Evolutionary conservation across 2,797 vertebrate genomes (phyloP), one percentile per base, ranked within the genome.

Genomic region (Aldrovandia affinis): DNA sequence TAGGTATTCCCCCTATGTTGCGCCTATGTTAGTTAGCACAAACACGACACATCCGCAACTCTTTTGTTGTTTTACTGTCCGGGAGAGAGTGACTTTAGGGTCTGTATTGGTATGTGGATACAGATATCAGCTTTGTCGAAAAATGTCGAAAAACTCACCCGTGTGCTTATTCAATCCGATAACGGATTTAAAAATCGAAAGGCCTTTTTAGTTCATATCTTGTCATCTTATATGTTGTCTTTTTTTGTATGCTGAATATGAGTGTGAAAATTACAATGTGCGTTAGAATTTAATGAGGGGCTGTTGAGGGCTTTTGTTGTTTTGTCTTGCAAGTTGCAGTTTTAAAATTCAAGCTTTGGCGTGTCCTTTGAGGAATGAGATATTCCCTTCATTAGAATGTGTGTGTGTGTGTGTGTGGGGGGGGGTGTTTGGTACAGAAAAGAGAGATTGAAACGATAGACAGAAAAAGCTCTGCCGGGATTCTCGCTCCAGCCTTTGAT

Each of bases 401-500:
- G n/a, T n/a, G n/a, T n/a, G n/a, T n/a, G n/a, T n/a, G n/a, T n/a
- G n/a, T n/a, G n/a, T n/a, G n/a, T n/a, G 28, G 12, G 63, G 33
- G 14, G 36, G 30, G 44, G 2, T 44, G 20, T 44, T 73, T 73
- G 68, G 36, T n/a, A 80, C 28, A 59, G 36, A 52, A n/a, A 39
- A 44, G 65, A 12, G 47, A 50, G 9, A 52, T 39, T 28, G 81
- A 68, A n/a, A 54, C 55, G 18, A 57, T 57, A 57, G 18, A 57
- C 18, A 14, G 55, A 36, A n/a, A 73, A 81, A 28, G 36, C 52
- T 8, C 42, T 73, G 33, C 30, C 25, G 44, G 59, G 65, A 28
- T 9, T 68, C 75, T n/a, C 52, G 65, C 10, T 30, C 8, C 33
- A 20, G 77, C 3, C 81, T 86, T 83, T 86, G 78, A 82, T 81